Base-by-base conservation (phyloP, 1,140 invertebrate genomes). In the Bombus haemorrhoidalis region DNA sequence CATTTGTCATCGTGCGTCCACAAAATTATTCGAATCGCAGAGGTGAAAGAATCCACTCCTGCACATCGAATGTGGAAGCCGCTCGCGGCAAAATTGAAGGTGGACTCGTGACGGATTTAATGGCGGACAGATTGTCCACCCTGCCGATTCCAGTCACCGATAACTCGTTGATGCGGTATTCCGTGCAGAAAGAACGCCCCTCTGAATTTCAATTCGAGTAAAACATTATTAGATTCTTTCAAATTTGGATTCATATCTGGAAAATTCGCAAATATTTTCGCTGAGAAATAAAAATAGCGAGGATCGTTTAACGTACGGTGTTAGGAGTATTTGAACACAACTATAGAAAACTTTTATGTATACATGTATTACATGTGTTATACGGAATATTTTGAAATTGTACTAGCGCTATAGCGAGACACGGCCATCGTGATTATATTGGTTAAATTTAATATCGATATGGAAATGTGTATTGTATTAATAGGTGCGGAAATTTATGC, bases 1-100 rank as follows among this genome's bases (percentile, higher is more conserved):
- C 85, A 89, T 89, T 79, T 76, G 83, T 88, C 88, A 88, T 86
- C 64, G 83, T 79, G 87, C 83, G 87, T 89, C 74, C 87, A 84
- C 80, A 79, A 89, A 89, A 89, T 89, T 89, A 89, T 89, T 89
- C 87, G 87, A 89, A 87, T 80, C 68, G 77, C 79, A 73, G 72
- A 83, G 81, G 86, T 72, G 79, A 88, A 88, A 88, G 82, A 87
- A 78, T 87, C 84, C 59, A 69, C 43, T 82, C 57, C 72, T 34
- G 84, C 78, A n/a, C 68, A 83, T 57, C 41, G 68, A 25, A 64
- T 47, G 81, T 34, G 73, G 72, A 76, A 76, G 5, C 59, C 59
- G 87, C 82, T 76, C 74, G 82, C 78, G 87, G 87, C 59, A 53
- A 89, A 89, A 89, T 89, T 85, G 75, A 88, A 89, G 87, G 83